Base-by-base conservation (phyloP, 1,140 invertebrate species). In the Trypoxylus dichotomus region DNA sequence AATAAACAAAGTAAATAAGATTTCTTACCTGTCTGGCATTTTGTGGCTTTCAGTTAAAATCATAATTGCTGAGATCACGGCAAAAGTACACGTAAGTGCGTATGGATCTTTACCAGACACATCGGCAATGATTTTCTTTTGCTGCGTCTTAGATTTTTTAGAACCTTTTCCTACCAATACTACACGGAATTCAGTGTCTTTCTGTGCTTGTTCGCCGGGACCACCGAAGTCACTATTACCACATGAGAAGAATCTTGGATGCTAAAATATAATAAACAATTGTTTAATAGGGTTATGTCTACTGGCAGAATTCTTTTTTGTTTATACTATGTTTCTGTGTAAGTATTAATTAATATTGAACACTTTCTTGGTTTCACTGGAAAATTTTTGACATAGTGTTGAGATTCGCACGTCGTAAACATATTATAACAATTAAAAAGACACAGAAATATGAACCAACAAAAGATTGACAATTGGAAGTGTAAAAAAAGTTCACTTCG, bases 11-110 rank as follows among this genome's bases (percentile, higher is more conserved):
- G 88, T 27, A 15, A 15, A 15, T 2, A 0, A 7, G 1, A 42
- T 75, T 79, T 86, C 87, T 87, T 86, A 95, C 93, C 86, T 87
- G 43, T 86, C 83, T 1, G 95, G 94, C 87, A 97, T 90, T 83
- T 94, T 94, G 72, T 93, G 88, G 74, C 85, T 86, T 85, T 98
- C 95, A 54, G 91, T 91, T 0, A 98, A 86, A 78, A 98, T 88
- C 13, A 91, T 93, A 68, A 96, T 79, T 0, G 92, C 96, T 72
- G 92, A 89, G 75, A 92, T 88, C 1, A 97, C 83, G 78, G 96
- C 83, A 71, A 89, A 88, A 15, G 90, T 90, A 42, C 92, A 92
- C 1, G 96, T 97, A 1, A 92, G 90, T 6, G 94, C 92, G 88
- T 98, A 98, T 21, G 95, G 92, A 88, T 96, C 93, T 74, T 82